Conservation (phyloP, 2,888 invertebrate species). For the Caenorhabditis sp. region DNA sequence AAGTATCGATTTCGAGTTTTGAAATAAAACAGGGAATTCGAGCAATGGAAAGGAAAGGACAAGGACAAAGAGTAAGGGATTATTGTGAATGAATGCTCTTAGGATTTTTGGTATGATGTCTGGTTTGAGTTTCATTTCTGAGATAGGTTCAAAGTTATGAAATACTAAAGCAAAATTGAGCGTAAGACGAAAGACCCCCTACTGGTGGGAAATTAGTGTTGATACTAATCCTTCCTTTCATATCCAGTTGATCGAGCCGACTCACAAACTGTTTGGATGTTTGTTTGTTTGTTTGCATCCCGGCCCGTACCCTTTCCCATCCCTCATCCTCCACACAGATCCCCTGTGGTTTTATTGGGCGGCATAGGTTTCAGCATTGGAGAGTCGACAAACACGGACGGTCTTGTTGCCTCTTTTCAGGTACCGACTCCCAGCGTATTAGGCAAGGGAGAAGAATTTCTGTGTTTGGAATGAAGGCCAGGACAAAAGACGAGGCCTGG, state of each 20-base stretch:
- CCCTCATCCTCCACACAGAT: slow-evolving; percentile 11
- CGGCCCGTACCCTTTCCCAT: slow-evolving; percentile 1
- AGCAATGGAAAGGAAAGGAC: slow-evolving; percentile 6
- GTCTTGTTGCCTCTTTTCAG: slow-evolving; percentile 25
- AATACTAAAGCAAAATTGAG: too few relatives aligned
- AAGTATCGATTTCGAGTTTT: slow-evolving; percentile 22
- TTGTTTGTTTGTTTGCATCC: slow-evolving; percentile 20
- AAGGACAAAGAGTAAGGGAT: not conserved
- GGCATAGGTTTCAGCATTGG: not conserved
- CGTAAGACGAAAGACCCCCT: slow-evolving; percentile 2
- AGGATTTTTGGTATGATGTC: too few relatives aligned
- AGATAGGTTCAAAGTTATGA: not conserved
- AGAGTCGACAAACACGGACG: slow-evolving; percentile 17
- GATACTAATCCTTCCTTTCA: slow-evolving; percentile 5
- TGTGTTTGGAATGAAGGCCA: slow-evolving; percentile 26
- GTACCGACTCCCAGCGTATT: slow-evolving; percentile 53
- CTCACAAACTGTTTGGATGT: not conserved
- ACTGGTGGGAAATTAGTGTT: slow-evolving; percentile 17
- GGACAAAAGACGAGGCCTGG: slow-evolving; percentile 36
- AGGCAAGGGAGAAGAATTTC: slow-evolving; percentile 34
- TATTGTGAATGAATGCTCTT: not conserved
- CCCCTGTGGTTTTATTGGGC: slow-evolving; percentile 27
- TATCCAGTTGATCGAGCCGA: not conserved
- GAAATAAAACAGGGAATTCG: slow-evolving; percentile 14
- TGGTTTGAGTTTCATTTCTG: too few relatives aligned